Evolutionary conservation across 2,113 vertebrate species (phyloP).

Genomic region (Chaetodon trifascialis): DNA sequence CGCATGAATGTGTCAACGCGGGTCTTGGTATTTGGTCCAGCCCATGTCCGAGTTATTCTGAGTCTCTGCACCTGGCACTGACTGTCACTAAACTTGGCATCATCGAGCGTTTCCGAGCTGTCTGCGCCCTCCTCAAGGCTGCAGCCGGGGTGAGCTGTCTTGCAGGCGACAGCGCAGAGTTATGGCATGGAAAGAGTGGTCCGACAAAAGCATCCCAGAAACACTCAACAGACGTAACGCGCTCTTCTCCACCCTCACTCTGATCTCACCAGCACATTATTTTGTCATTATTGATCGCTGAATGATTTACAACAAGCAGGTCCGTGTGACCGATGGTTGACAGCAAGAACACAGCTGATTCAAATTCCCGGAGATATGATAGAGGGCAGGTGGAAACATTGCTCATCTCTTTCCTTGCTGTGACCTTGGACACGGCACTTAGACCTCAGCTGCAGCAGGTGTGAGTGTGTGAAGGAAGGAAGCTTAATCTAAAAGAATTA

Average conservation of each 20-base stretch:
- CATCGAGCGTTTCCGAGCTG: conserved; percentile 27
- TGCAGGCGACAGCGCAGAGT: background rate
- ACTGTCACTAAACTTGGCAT: conserved; percentile 56
- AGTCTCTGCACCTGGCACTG: conserved; percentile 71
- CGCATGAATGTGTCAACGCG: background rate
- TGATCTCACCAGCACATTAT: background rate
- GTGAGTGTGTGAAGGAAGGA: background rate
- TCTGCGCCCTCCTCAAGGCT: background rate
- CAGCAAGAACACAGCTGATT: background rate
- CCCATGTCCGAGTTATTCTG: conserved; percentile 70
- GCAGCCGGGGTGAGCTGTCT: background rate
- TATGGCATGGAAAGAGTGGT: conserved; percentile 33
- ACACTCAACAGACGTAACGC: background rate
- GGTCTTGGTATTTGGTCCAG: conserved; percentile 32
- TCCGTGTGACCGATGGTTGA: background rate
- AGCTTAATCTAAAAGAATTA: no score
- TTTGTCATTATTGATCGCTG: background rate
- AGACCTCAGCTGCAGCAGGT: background rate
- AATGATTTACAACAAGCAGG: background rate
- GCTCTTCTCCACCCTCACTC: conserved; percentile 15
- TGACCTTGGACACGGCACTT: conserved; percentile 6
- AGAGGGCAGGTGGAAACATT: background rate
- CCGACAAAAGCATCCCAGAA: conserved; percentile 3
- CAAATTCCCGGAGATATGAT: conserved; percentile 12
- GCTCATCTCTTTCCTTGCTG: background rate